Evolutionary conservation across 2,113 vertebrate species (phyloP).

Genomic region (Vombatus ursinus): DNA sequence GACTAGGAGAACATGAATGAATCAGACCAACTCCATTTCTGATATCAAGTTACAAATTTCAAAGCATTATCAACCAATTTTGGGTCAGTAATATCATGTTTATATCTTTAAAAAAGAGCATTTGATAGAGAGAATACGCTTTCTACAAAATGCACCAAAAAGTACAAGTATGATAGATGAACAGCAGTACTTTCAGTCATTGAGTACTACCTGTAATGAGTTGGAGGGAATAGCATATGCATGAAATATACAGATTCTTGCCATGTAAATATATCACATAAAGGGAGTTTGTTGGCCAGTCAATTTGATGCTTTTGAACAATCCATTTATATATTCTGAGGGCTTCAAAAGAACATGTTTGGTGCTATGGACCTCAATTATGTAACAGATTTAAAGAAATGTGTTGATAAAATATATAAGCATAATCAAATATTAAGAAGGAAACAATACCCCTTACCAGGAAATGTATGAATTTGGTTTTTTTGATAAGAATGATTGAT

Average conservation of each 20-base stretch:
- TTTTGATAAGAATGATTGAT: background rate
- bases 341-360: constrained; percentile 16
- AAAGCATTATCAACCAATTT: background rate
- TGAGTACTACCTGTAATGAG: background rate
- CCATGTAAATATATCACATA: background rate
- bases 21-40: constrained; percentile 4
- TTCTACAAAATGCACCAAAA: constrained; percentile 29
- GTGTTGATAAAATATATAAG: background rate
- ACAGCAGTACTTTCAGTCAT: background rate
- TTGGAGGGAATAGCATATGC: background rate
- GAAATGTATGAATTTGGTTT: background rate
- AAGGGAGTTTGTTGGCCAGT: background rate
- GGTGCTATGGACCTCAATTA: background rate
- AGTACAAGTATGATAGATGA: background rate
- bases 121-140: constrained; percentile 28
- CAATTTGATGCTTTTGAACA: constrained; percentile 26
- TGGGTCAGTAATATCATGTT: background rate
- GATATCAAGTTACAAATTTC: constrained; percentile 40
- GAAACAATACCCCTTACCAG: background rate
- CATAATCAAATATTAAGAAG: background rate
- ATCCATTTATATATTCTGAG: constrained; percentile 11
- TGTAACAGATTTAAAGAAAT: background rate
- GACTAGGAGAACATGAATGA: background rate
- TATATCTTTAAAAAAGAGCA: background rate
- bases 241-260: background rate